Percentiles rank a stretch among this genome's conserved stretches.
Evolutionary conservation across 2,797 vertebrate genomes (phyloP).

Genomic region (Botia almorhae): DNA sequence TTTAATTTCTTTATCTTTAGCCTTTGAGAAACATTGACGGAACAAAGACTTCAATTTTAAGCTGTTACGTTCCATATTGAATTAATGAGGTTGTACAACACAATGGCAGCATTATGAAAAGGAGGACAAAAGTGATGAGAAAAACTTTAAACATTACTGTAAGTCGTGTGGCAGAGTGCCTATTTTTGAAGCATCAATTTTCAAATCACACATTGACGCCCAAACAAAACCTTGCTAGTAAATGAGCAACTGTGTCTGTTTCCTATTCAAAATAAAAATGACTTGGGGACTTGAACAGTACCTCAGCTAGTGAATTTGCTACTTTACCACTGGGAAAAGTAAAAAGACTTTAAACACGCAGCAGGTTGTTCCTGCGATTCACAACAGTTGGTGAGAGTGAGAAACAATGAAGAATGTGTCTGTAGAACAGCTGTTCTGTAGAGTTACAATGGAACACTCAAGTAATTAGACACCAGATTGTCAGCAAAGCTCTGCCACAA

Average conservation of each 20-base stretch:
- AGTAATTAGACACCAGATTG: constrained; percentile 41
- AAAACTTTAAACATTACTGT: background rate
- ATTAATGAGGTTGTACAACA: constrained; percentile 7
- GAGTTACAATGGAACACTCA: background rate
- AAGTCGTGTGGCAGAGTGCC: background rate
- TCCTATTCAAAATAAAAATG: background rate
- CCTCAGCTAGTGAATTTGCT: background rate
- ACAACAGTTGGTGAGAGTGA: constrained; percentile 10
- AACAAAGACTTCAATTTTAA: background rate
- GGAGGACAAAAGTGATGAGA: background rate
- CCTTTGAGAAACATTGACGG: background rate
- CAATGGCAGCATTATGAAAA: background rate
- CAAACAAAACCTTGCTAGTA: background rate
- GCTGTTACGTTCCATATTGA: background rate
- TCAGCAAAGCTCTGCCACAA: constrained; percentile 13
- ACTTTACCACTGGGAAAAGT: background rate
- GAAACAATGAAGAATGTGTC: constrained; percentile 18
- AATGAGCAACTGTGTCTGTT: background rate
- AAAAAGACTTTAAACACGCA: background rate
- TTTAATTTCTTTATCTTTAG: background rate
- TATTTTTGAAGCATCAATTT: background rate
- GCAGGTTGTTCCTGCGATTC: background rate
- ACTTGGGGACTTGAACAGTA: background rate
- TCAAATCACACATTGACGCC: background rate
- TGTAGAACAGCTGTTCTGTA: constrained; percentile 36